Evolutionary conservation across 1,140 invertebrate genomes (phyloP).

Genomic region (Sitobion miscanthi): DNA sequence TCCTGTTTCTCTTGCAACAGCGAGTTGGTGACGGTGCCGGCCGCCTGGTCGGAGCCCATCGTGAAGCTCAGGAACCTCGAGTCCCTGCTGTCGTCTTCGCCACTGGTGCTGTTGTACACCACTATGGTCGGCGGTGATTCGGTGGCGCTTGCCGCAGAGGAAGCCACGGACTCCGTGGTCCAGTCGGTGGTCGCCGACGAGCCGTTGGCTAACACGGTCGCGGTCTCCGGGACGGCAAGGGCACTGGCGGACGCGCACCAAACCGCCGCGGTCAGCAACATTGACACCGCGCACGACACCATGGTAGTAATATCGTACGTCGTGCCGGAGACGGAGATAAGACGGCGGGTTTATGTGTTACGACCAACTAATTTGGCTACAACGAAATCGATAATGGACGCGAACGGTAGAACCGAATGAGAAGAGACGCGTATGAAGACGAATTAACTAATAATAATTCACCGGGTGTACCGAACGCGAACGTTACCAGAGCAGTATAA

Average conservation of each 20-base stretch:
- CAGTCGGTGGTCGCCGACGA: neutral
- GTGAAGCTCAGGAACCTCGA: constrained; percentile 42
- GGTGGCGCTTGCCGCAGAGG: too few relatives aligned
- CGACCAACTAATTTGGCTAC: neutral
- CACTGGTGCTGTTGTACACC: constrained; percentile 24
- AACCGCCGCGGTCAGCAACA: neutral
- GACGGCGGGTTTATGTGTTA: neutral
- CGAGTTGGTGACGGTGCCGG: neutral
- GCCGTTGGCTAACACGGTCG: neutral
- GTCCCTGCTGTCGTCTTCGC: neutral
- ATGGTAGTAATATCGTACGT: neutral
- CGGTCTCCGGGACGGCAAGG: neutral
- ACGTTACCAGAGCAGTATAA: constrained; percentile 33
- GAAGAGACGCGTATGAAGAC: neutral
- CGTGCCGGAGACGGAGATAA: neutral
- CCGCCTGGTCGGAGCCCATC: neutral
- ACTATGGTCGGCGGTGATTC: constrained; percentile 5
- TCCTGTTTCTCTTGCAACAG: constrained; percentile 51
- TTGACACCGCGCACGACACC: neutral
- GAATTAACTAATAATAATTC: neutral
- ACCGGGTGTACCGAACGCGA: neutral
- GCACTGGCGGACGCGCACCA: constrained; percentile 14
- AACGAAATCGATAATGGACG: neutral
- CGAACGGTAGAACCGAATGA: neutral
- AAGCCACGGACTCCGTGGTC: neutral